Evolutionary conservation across 92 coral and sea anemone species (phyloP).

Genomic region (Heteractis magnifica): DNA sequence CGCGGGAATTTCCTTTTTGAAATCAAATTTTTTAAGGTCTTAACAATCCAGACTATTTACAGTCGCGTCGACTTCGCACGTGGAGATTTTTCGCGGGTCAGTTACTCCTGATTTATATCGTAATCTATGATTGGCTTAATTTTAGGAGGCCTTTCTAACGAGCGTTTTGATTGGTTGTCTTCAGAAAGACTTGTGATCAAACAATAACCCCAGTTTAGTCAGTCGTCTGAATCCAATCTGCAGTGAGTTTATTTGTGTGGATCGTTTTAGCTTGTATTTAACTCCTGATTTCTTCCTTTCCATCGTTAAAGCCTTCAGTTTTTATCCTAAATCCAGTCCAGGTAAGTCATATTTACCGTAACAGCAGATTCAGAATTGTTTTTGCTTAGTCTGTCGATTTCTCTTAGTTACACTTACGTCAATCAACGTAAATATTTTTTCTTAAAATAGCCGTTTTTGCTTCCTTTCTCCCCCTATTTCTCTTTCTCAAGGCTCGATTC

Average conservation of each 20-base stretch:
- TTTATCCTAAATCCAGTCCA: neutral
- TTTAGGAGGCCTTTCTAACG: neutral
- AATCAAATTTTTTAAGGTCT: neutral
- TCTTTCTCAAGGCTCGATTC: too few species aligned
- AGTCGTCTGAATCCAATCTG: neutral
- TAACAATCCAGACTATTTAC: constrained; percentile 8
- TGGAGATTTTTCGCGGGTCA: constrained; percentile 34
- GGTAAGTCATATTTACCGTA: neutral
- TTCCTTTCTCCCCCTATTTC: neutral
- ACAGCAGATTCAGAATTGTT: neutral
- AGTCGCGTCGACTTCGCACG: constrained; percentile 15
- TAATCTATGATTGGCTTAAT: constrained; percentile 8
- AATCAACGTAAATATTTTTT: neutral
- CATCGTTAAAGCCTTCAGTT: neutral
- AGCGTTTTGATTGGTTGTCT: constrained; percentile 20
- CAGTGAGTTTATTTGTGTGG: neutral
- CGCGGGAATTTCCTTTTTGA: neutral
- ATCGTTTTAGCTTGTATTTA: neutral
- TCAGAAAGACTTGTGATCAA: neutral
- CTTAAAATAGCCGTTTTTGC: neutral
- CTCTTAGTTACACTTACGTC: neutral
- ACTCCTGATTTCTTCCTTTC: neutral
- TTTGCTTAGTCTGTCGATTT: neutral
- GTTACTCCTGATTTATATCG: constrained; percentile 3
- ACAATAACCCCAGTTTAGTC: neutral